Conservation (phyloP, 2,797 vertebrate genomes). For the Helarctos malayanus region DNA sequence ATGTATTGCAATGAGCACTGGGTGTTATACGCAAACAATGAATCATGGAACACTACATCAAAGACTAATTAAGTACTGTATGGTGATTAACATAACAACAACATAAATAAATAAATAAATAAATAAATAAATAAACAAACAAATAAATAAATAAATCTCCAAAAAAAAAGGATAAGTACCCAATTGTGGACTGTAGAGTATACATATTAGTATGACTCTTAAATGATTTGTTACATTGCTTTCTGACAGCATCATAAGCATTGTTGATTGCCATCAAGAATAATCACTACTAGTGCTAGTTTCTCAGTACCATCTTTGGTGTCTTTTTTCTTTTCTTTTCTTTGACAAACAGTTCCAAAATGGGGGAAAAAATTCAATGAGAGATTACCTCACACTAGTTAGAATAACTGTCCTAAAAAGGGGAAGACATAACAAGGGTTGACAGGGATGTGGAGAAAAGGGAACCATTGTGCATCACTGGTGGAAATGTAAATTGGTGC, state of each 20-base stretch:
- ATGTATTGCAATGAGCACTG: too few species aligned
- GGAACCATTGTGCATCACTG: not conserved
- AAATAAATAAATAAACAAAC: too few species aligned
- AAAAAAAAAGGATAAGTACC: not conserved
- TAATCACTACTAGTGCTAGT: not conserved
- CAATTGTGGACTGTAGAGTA: not conserved
- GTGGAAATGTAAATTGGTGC: not conserved
- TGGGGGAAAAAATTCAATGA: not conserved
- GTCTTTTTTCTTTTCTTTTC: not conserved
- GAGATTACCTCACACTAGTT: not conserved
- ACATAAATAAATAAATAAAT: too few species aligned
- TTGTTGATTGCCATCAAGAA: not conserved
- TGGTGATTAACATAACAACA: too few species aligned
- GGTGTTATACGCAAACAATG: too few species aligned
- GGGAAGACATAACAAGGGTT: not conserved
- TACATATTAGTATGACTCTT: not conserved
- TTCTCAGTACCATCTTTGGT: not conserved
- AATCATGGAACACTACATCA: too few species aligned
- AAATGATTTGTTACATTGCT: not conserved
- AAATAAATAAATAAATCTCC: too few species aligned
- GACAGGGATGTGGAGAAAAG: not conserved
- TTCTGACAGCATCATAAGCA: not conserved
- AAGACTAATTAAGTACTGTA: too few species aligned
- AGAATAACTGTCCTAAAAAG: not conserved
- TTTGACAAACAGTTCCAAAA: not conserved